A percentile compares a stretch with the other conserved stretches of the same genome.
Conservation (phyloP, 2,888 invertebrate genomes). For the Strigamia transsilvanica region DNA sequence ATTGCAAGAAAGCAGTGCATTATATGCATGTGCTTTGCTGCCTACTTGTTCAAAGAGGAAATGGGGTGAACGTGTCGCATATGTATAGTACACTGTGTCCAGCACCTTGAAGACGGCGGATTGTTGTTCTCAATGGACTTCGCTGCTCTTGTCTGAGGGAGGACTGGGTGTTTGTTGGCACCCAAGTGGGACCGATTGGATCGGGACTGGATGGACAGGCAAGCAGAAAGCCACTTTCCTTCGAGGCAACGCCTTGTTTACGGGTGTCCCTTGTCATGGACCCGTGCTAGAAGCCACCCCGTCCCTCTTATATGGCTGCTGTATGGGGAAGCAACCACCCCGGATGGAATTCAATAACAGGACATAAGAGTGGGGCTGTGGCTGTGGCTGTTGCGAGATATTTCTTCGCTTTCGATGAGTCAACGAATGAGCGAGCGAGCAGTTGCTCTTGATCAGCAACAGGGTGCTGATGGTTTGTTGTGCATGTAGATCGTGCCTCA, state of each 20-base stretch:
- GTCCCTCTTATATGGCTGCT: neutral
- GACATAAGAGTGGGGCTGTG: neutral
- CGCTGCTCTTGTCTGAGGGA: constrained; percentile 18
- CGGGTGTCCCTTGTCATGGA: neutral
- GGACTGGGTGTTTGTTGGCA: constrained; percentile 31
- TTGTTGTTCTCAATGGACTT: constrained; percentile 22
- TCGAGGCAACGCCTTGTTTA: constrained; percentile 31
- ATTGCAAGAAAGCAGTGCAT: constrained; percentile 35
- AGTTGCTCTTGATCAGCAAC: neutral
- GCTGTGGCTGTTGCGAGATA: neutral
- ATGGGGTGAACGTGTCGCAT: constrained; percentile 2
- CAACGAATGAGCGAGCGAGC: neutral
- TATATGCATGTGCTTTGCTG: constrained; percentile 27
- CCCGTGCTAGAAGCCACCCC: neutral
- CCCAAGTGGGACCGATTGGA: constrained; percentile 34
- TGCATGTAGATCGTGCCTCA: neutral
- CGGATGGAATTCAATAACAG: neutral
- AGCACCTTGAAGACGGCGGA: constrained; percentile 10
- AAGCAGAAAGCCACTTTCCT: neutral
- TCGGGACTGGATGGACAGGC: constrained; percentile 12
- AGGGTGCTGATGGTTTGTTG: constrained; percentile 6
- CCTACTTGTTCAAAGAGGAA: constrained; percentile 30
- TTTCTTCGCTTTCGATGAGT: neutral
- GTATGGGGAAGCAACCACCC: neutral
- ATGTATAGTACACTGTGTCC: neutral